phyloP scores from a whole-genome alignment of 1,140 invertebrate genomes.

The Polypedilum pembai region DNA sequence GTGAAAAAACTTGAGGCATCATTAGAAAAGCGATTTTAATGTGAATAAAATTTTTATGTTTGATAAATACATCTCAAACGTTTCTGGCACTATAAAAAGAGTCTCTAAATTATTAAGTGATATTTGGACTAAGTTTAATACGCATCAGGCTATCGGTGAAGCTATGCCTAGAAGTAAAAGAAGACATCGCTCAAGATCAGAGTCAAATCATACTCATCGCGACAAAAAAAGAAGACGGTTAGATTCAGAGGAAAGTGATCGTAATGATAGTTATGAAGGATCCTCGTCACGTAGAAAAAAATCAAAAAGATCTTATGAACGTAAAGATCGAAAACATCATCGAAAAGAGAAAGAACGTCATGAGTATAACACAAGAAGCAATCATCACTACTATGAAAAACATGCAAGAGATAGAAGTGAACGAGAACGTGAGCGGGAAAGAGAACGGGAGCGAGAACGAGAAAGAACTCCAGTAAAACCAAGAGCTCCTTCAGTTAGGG shows the following conservation, averaged over 20 bases:
- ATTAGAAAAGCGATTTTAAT: not conserved
- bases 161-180: conserved; percentile 8
- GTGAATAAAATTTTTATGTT: conserved; percentile 13
- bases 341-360: not conserved
- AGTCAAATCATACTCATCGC: conserved; percentile 7
- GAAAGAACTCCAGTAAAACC: conserved; percentile 32
- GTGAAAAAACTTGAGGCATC: no score
- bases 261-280: conserved; percentile 8
- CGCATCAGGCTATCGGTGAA: not conserved
- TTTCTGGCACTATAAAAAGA: not conserved
- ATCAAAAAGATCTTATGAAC: not conserved
- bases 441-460: not conserved
- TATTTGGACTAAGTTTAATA: conserved; percentile 1
- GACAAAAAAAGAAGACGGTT: not conserved
- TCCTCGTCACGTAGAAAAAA: not conserved
- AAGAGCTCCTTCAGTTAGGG: conserved; percentile 81
- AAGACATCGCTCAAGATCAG: not conserved
- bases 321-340: not conserved
- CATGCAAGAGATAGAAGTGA: not conserved
- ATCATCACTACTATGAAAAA: not conserved
- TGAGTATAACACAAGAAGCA: not conserved
- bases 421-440: not conserved
- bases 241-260: conserved; percentile 1
- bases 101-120: conserved; percentile 12
- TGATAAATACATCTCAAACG: conserved; percentile 13